Conservation (phyloP, 2,797 vertebrate genomes). For the Morus bassanus region DNA sequence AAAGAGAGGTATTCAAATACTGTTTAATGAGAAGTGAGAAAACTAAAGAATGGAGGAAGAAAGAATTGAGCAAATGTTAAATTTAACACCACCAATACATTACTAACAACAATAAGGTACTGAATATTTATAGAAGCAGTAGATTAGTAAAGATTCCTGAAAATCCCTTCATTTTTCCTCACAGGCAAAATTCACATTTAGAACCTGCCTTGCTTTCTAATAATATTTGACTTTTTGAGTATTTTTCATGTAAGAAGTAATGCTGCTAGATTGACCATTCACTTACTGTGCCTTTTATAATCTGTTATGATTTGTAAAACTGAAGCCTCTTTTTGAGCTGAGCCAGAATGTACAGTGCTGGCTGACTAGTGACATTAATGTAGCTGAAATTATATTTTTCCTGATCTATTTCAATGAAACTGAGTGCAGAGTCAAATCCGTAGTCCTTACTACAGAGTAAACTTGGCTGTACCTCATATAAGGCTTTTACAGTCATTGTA, state of each 20-base stretch:
- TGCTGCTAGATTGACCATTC: background rate
- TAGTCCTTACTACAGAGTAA: background rate
- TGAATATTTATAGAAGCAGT: constrained; percentile 55
- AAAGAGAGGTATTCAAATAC: background rate
- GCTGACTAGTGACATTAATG: background rate
- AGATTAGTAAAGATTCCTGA: background rate
- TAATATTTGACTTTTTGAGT: background rate
- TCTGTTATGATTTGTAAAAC: background rate
- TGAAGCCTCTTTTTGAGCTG: background rate
- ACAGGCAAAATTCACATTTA: background rate
- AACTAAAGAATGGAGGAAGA: background rate
- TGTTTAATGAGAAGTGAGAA: constrained; percentile 32
- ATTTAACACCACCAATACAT: background rate
- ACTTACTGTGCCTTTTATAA: background rate
- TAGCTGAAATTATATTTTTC: background rate
- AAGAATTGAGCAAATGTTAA: background rate
- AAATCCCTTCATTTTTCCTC: background rate
- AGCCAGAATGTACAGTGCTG: background rate
- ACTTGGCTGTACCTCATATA: background rate
- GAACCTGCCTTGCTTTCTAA: background rate
- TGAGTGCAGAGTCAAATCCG: background rate
- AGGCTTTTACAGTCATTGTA: background rate
- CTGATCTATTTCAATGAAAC: background rate
- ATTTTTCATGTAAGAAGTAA: background rate
- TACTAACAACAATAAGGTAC: background rate